phyloP scores from a whole-genome alignment of 1,140 invertebrate species.

The Cephus cinctus region DNA sequence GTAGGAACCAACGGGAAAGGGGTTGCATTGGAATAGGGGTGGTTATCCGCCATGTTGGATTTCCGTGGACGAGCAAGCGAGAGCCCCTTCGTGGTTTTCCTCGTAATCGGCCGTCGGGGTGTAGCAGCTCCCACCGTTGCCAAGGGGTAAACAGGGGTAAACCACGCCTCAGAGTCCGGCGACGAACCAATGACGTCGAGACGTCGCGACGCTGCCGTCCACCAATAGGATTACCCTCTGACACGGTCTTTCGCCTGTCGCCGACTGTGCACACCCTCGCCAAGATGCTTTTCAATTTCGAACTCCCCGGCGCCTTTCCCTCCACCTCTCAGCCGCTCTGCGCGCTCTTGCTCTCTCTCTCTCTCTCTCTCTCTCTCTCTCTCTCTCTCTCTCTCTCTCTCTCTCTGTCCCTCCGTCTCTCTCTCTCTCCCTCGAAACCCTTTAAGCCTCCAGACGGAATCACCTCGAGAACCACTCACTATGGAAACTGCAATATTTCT shows the following conservation, averaged over 20 bases:
- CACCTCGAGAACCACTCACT: no score
- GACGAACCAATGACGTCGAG: slow-evolving; percentile 45
- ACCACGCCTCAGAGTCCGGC: slow-evolving; percentile 41
- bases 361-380: slow-evolving; percentile 1
- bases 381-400: no score
- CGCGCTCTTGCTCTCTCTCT: background rate
- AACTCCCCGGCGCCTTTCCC: slow-evolving; percentile 4
- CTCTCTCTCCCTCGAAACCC: no score
- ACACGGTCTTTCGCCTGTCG: slow-evolving; percentile 56
- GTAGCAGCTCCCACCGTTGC: slow-evolving; percentile 20
- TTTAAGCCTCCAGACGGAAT: no score
- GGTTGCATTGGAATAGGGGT: slow-evolving; percentile 4
- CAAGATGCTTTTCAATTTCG: slow-evolving; percentile 34
- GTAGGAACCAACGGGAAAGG: background rate
- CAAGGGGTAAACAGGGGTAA: slow-evolving; percentile 6
- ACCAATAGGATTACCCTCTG: slow-evolving; percentile 59
- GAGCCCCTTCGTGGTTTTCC: slow-evolving; percentile 26
- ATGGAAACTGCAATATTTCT: no score
- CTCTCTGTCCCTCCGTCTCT: no score
- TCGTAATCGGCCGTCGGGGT: slow-evolving; percentile 38
- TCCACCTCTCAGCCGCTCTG: background rate
- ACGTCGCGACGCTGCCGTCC: slow-evolving; percentile 52
- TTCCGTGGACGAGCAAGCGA: slow-evolving; percentile 9
- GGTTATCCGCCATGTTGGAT: slow-evolving; percentile 42
- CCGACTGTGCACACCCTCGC: slow-evolving; percentile 25